Evolutionary conservation across 2,797 vertebrate species (phyloP).

Genomic region (Epinephelus awoara): DNA sequence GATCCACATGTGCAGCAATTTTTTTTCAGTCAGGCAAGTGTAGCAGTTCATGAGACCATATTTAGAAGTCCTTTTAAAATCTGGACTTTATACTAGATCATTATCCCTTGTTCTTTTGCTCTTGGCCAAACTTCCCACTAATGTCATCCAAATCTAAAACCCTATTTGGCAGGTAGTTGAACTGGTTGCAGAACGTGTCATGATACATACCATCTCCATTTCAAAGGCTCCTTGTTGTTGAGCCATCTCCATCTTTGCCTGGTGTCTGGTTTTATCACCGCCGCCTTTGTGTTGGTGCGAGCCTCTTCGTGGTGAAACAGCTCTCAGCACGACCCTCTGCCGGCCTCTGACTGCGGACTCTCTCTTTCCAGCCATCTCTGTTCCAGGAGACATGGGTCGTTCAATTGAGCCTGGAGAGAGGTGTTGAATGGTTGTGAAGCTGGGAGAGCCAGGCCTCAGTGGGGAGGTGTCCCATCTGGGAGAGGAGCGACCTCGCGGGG

Average conservation of each 20-base stretch:
- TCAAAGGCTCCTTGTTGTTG: constrained; percentile 76
- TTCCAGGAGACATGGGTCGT: constrained; percentile 90
- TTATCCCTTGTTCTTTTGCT: not conserved
- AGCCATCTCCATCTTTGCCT: constrained; percentile 77
- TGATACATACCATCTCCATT: constrained; percentile 77
- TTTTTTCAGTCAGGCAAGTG: not conserved
- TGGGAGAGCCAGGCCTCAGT: constrained; percentile 91
- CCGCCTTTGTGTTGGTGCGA: constrained; percentile 90
- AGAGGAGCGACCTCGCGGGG: constrained; percentile 92
- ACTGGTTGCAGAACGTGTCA: not conserved
- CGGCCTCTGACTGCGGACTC: constrained; percentile 92
- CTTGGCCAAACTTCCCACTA: not conserved
- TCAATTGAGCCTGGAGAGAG: constrained; percentile 79
- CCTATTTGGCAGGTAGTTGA: not conserved
- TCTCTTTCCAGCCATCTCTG: constrained; percentile 88
- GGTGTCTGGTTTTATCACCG: constrained; percentile 82
- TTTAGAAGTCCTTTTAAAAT: not conserved
- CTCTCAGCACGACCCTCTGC: constrained; percentile 92
- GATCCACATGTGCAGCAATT: no score
- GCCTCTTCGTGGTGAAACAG: constrained; percentile 94
- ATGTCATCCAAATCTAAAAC: not conserved
- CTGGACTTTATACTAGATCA: not conserved
- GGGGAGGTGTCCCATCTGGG: constrained; percentile 92
- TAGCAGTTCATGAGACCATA: not conserved
- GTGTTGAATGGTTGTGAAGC: constrained; percentile 83